Evolutionary conservation across 2,113 vertebrate genomes (phyloP), one percentile per base, ranked within the genome.

Genomic region (Neomonachus schauinslandi): DNA sequence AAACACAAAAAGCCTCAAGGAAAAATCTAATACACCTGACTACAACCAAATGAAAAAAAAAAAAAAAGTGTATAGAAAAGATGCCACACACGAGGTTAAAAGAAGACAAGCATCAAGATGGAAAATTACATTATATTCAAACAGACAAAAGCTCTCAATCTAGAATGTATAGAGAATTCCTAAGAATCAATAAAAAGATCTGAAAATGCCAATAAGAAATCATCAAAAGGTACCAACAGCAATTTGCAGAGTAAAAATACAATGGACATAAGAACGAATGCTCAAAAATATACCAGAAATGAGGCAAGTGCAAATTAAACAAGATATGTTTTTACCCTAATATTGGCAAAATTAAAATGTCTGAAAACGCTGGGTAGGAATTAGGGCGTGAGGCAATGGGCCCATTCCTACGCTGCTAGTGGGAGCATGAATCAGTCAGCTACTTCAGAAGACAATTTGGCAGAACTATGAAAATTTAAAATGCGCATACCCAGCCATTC

Each of bases 51-150:
- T 14, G 11, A 4, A 31, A n/a, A 57, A 84, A 31, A n/a, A 57
- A 84, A 39, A 13, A 87, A 93, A 69, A 0, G 7, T 22, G 33
- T 59, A 82, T 21, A 18, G 26, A 79, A 90, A 97, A 90, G 42
- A 94, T n/a, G 33, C 63, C 36, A 83, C 33, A 53, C 86, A 67
- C 46, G 72, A 88, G 39, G 49, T 79, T 59, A 95, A 88, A 87
- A 94, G 69, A 82, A 95, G 72, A 91, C 87, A 95, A 90, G 46
- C 59, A 95, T 72, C 28, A 95, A 89, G 74, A n/a, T 97, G 36
- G 19, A 82, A 96, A 94, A 93, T 80, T 49, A 57, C 5, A 71
- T 69, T 57, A 55, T 91, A 93, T 95, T 87, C 46, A 91, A 67
- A 61, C 55, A 80, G 51, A 51, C 55, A 89, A 93, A 94, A 89